phyloP scores from a whole-genome alignment of 2,113 vertebrate species.

The Pomatostomus ruficeps region DNA sequence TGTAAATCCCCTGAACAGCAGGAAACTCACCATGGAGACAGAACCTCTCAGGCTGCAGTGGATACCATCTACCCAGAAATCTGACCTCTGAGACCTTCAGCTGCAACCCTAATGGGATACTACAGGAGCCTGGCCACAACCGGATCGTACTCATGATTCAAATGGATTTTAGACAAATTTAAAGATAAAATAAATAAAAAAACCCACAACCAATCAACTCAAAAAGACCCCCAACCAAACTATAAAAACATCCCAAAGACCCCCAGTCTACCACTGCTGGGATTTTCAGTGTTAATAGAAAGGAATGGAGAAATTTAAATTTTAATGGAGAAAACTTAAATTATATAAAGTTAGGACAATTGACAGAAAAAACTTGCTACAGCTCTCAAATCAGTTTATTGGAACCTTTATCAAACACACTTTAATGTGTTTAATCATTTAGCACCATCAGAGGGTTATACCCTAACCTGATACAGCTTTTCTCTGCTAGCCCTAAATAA shows the following conservation, averaged over 20 bases:
- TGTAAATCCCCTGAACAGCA: not conserved
- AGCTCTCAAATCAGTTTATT: not conserved
- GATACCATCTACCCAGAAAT: not conserved
- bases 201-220: not conserved
- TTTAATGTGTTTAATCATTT: not conserved
- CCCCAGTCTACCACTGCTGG: rapidly evolving
- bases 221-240: not conserved
- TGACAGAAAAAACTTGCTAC: not conserved
- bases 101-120: not conserved
- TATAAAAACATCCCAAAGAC: too few species aligned
- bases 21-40: not conserved
- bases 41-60: not conserved
- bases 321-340: not conserved
- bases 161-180: not conserved
- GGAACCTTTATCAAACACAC: not conserved
- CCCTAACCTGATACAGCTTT: not conserved
- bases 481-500: not conserved
- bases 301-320: not conserved
- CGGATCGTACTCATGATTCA: not conserved
- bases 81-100: not conserved
- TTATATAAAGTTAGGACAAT: not conserved
- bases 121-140: not conserved
- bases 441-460: not conserved
- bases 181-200: not conserved
- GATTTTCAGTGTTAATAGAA: not conserved